Percentiles rank a stretch among this genome's conserved stretches.
These are phyloP conservation scores for Riptortus pedestris DNA, from an alignment of 1,140 invertebrate genomes.

Conservation along the genomic window DNA sequence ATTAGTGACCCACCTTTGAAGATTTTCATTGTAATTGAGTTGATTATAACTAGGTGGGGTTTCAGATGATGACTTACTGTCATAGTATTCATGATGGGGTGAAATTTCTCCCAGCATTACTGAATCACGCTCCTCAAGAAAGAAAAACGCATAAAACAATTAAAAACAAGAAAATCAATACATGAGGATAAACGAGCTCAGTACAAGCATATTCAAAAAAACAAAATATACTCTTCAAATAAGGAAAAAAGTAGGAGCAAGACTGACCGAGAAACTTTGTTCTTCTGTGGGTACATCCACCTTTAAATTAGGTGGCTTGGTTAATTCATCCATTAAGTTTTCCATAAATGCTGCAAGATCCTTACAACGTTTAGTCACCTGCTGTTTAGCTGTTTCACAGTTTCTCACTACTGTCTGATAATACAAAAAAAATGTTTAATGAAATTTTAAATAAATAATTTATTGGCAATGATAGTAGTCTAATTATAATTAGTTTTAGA, in stretches of 20 bases:
- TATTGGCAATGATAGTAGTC: no score
- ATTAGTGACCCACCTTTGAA: constrained; percentile 44
- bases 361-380: constrained; percentile 55
- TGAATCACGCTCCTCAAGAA: constrained; percentile 59
- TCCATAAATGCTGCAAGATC: constrained; percentile 65
- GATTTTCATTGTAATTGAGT: constrained; percentile 76
- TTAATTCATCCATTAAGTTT: constrained; percentile 53
- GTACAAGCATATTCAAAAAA: not conserved
- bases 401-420: constrained; percentile 44
- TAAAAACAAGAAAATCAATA: not conserved
- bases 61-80: constrained; percentile 69
- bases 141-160: constrained; percentile 3
- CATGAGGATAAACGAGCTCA: not conserved
- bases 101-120: constrained; percentile 77
- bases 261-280: constrained; percentile 45
- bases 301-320: constrained; percentile 33
- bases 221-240: not conserved
- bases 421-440: no score
- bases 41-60: constrained; percentile 76
- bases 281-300: constrained; percentile 35
- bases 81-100: constrained; percentile 68
- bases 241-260: not conserved
- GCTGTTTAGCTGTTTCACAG: constrained; percentile 46
- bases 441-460: constrained; percentile 2
- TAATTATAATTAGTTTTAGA: no score